These are phyloP conservation scores for Philaethria dido DNA, from an alignment of 2,888 invertebrate species.

Conservation along the genomic window DNA sequence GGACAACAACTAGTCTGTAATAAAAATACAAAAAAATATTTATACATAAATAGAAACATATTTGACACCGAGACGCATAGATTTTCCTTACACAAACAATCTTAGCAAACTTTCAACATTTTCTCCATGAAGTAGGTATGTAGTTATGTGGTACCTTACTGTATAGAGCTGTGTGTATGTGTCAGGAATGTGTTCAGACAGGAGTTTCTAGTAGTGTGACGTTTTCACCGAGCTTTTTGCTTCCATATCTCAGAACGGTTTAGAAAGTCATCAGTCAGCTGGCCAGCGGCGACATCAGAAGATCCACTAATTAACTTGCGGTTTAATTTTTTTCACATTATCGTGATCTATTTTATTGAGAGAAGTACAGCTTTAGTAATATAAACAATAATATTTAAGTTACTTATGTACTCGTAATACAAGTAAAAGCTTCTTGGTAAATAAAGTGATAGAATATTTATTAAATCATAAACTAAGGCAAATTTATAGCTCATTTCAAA, in stretches of 20 bases:
- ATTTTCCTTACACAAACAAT: constrained; percentile 17
- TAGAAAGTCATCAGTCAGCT: constrained; percentile 81
- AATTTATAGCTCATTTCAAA: background rate
- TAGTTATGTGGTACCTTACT: constrained; percentile 45
- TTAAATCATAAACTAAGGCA: too few species aligned
- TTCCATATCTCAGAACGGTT: constrained; percentile 64
- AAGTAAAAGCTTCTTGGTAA: too few species aligned
- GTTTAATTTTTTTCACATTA: constrained; percentile 43
- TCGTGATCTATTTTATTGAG: background rate
- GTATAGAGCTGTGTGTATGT: constrained; percentile 53
- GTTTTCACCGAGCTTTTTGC: constrained; percentile 79
- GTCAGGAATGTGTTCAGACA: constrained; percentile 65
- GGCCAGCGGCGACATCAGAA: constrained; percentile 72
- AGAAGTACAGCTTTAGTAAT: background rate
- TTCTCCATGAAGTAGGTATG: constrained; percentile 29
- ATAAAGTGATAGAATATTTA: too few species aligned
- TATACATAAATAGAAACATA: background rate
- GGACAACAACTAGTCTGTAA: too few species aligned
- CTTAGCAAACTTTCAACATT: constrained; percentile 39
- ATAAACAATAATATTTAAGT: too few species aligned
- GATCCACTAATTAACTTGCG: constrained; percentile 50
- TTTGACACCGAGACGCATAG: background rate
- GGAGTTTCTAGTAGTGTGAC: constrained; percentile 66
- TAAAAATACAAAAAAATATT: background rate
- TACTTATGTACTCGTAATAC: too few species aligned